Percentiles rank a stretch among this genome's conserved stretches.
These are phyloP conservation scores for Numenius phaeopus DNA, from an alignment of 2,797 vertebrate species.

Conservation along the genomic window DNA sequence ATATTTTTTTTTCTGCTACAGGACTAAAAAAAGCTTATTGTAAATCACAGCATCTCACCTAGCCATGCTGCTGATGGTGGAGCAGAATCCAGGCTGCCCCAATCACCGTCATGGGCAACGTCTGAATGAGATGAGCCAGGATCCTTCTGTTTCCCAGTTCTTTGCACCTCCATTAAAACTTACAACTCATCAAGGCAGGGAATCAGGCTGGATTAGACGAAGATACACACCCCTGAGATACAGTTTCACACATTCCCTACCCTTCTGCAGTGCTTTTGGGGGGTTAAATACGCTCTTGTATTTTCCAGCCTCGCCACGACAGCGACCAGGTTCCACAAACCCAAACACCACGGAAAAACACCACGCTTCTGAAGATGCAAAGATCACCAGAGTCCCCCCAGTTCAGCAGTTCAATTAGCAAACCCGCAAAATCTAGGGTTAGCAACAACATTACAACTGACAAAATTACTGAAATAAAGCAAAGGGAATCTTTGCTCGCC, in stretches of 20 bases:
- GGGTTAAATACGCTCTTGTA: rapidly evolving
- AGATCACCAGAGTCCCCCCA: neutral
- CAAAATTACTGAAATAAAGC: neutral
- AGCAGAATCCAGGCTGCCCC: neutral
- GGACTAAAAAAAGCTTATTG: rapidly evolving
- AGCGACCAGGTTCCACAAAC: too few relatives aligned
- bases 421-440: neutral
- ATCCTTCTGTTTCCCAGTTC: neutral
- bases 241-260: neutral
- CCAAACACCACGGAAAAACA: neutral
- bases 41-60: neutral
- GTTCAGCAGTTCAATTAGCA: neutral
- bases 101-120: rapidly evolving
- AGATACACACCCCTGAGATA: neutral
- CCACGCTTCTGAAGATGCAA: neutral
- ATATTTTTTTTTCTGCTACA: neutral
- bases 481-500: neutral
- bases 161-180: neutral
- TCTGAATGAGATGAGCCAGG: neutral
- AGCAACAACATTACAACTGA: neutral
- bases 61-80: neutral
- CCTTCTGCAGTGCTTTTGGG: neutral
- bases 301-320: neutral
- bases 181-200: rapidly evolving
- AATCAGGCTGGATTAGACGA: neutral